phyloP scores from a whole-genome alignment of 2,113 vertebrate species.

The Globicephala melas region DNA sequence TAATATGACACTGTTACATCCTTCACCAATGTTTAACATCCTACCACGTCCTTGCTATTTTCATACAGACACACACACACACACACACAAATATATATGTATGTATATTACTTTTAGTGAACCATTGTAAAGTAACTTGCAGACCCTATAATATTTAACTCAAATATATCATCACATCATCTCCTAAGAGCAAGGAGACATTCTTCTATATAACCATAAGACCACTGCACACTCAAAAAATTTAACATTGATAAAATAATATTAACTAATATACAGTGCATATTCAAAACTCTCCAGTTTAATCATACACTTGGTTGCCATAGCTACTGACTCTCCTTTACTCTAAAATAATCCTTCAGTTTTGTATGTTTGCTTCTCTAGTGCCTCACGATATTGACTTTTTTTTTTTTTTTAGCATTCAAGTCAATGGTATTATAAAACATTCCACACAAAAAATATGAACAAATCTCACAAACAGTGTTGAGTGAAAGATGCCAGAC shows the following conservation, averaged over 20 bases:
- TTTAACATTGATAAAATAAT: not conserved
- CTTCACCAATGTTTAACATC: not conserved
- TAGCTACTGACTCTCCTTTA: not conserved
- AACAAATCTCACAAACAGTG: not conserved
- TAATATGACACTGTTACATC: not conserved
- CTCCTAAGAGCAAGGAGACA: not conserved
- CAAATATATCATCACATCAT: not conserved
- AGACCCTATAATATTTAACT: not conserved
- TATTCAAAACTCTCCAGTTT: not conserved
- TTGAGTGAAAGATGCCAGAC: not conserved
- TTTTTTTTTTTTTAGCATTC: not conserved
- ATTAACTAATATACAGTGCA: not conserved
- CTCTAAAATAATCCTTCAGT: not conserved
- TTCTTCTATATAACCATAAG: not conserved
- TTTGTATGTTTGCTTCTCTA: not conserved
- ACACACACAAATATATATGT: accelerated
- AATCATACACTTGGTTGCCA: not conserved
- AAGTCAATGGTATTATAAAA: not conserved
- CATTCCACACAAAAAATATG: not conserved
- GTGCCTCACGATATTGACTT: not conserved
- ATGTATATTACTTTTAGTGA: not conserved
- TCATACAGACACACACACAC: not conserved
- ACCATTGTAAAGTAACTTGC: not conserved
- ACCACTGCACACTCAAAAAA: not conserved
- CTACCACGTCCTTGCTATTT: not conserved